phyloP scores from a whole-genome alignment of 2,888 invertebrate species.

The Actias luna region DNA sequence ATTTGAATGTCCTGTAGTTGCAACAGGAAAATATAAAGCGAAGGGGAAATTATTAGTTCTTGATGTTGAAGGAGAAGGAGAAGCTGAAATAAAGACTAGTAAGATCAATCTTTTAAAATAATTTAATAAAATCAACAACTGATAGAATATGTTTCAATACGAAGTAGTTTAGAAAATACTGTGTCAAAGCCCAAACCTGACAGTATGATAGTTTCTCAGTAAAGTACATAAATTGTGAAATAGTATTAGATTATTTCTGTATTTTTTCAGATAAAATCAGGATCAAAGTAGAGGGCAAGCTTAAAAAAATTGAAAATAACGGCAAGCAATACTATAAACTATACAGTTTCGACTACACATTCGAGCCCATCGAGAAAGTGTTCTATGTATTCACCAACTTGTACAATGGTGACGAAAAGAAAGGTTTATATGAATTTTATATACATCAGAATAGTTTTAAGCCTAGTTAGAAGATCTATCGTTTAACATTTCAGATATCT shows the following conservation, averaged over 20 bases:
- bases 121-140: no score
- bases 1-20: constrained; percentile 31
- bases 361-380: constrained; percentile 34
- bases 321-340: constrained; percentile 44
- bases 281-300: constrained; percentile 21
- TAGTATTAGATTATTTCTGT: not conserved
- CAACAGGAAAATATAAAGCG: constrained; percentile 34
- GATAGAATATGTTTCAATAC: not conserved
- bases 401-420: constrained; percentile 39
- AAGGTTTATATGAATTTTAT: constrained; percentile 29
- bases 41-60: constrained; percentile 36
- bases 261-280: constrained; percentile 39
- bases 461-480: no score
- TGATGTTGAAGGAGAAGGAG: constrained; percentile 36
- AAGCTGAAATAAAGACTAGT: constrained; percentile 38
- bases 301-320: constrained; percentile 29
- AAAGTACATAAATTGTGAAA: no score
- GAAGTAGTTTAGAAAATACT: not conserved
- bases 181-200: no score
- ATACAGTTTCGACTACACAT: constrained; percentile 35
- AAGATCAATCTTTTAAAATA: not conserved
- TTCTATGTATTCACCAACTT: constrained; percentile 37
- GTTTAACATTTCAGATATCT: no score
- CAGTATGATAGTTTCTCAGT: no score
- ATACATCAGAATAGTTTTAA: not conserved